A percentile compares a stretch with the other conserved stretches of the same genome.
Evolutionary conservation across 2,888 invertebrate species (phyloP).

Genomic region (Drosophila sordidapex): DNA sequence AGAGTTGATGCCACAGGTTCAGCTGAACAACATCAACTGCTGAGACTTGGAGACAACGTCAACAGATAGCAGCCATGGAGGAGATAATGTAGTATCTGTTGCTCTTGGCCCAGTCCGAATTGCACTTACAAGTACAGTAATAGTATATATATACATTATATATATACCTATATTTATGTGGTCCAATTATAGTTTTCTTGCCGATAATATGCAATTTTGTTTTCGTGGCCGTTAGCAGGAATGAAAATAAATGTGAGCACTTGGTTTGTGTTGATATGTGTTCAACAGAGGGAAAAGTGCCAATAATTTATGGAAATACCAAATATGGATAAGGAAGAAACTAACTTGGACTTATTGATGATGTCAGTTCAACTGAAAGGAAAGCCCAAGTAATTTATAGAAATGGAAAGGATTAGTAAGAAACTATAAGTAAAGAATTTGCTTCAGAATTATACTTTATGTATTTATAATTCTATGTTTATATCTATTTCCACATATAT

Average conservation of each 20-base stretch:
- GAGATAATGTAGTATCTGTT: conserved; percentile 38
- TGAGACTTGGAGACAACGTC: conserved; percentile 37
- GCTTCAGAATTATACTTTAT: too few relatives aligned
- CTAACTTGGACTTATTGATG: too few relatives aligned
- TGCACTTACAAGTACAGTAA: conserved; percentile 3
- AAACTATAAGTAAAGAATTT: too few relatives aligned
- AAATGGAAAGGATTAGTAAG: neutral
- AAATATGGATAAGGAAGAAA: neutral
- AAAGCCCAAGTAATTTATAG: neutral
- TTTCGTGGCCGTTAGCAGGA: conserved; percentile 18
- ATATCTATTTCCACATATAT: too few relatives aligned
- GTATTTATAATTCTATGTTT: too few relatives aligned
- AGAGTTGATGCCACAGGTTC: conserved; percentile 47
- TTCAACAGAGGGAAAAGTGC: neutral
- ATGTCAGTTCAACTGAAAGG: neutral
- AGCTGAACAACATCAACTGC: conserved; percentile 42
- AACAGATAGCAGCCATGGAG: neutral
- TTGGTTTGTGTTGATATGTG: neutral
- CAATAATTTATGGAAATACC: neutral
- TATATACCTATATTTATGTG: conserved; percentile 22
- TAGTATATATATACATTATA: neutral
- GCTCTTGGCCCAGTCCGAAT: conserved; percentile 30
- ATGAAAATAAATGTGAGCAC: conserved; percentile 15
- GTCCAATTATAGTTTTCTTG: conserved; percentile 43
- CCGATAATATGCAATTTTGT: conserved; percentile 27